Conservation (phyloP, 2,797 vertebrate genomes). For the Helarctos malayanus region DNA sequence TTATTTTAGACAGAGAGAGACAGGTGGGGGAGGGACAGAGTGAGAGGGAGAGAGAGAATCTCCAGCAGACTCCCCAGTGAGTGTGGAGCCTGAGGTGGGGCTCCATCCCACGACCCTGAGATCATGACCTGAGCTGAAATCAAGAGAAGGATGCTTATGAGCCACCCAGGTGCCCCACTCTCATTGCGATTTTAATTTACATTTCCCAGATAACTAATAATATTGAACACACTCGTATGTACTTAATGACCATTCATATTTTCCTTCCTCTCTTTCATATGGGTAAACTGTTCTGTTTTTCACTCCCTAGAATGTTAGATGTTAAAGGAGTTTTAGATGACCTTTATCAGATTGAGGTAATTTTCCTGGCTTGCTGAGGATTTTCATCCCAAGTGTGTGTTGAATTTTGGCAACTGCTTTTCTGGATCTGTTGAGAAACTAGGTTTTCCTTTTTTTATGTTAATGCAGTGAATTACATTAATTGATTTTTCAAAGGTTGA, state of each 20-base stretch:
- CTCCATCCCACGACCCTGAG: neutral
- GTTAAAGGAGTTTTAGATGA: neutral
- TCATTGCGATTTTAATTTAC: neutral
- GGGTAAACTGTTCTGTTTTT: neutral
- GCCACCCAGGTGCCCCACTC: neutral
- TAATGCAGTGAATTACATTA: neutral
- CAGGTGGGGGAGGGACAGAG: neutral
- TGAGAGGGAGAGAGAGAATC: neutral
- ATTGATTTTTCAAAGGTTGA: constrained; percentile 23
- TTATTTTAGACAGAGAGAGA: neutral
- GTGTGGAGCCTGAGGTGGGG: rapidly evolving
- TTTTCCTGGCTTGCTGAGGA: neutral
- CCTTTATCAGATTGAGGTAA: neutral
- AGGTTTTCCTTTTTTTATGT: neutral
- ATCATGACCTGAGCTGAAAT: neutral
- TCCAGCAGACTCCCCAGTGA: neutral
- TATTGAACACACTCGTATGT: neutral
- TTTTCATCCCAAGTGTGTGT: neutral
- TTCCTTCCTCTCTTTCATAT: neutral
- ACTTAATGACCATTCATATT: neutral
- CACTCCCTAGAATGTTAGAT: neutral
- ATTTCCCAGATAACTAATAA: neutral
- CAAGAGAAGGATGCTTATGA: neutral
- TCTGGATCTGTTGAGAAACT: neutral
- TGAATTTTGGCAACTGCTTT: constrained; percentile 19